A percentile compares a stretch with the other conserved stretches of the same genome.
Evolutionary conservation across 2,797 vertebrate species (phyloP).

Genomic region (Neosilurus mollespiculum): DNA sequence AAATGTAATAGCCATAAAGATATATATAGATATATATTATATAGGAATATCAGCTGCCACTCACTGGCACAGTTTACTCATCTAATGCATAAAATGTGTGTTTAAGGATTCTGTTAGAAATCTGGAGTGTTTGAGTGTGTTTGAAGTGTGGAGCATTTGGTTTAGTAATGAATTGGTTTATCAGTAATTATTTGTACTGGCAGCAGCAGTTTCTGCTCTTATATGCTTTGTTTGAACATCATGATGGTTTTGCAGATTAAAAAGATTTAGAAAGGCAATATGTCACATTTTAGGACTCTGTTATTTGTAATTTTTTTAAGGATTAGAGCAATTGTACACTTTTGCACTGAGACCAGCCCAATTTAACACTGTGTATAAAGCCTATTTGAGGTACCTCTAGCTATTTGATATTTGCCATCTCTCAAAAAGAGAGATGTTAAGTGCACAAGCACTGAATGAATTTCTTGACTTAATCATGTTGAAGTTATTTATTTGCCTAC

Average conservation of each 20-base stretch:
- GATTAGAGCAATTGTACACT: background rate
- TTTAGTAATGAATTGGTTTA: conserved; percentile 43
- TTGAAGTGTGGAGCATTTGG: conserved; percentile 21
- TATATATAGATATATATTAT: conserved; percentile 9
- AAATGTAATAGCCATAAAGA: conserved; percentile 43
- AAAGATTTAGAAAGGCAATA: conserved; percentile 30
- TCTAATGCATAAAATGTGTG: conserved; percentile 39
- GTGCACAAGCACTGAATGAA: background rate
- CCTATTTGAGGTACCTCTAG: background rate
- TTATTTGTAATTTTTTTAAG: background rate
- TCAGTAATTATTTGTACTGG: conserved; percentile 34
- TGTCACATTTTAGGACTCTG: conserved; percentile 20
- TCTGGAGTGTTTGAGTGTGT: conserved; percentile 13
- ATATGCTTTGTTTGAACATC: conserved; percentile 36
- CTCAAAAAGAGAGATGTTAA: background rate
- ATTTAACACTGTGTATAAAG: background rate
- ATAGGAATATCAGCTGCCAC: conserved; percentile 35
- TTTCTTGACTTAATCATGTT: background rate
- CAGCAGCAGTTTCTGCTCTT: conserved; percentile 36
- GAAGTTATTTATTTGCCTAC: background rate
- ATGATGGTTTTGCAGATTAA: conserved; percentile 24
- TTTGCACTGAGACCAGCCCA: background rate
- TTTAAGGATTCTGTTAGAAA: conserved; percentile 40
- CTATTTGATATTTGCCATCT: background rate
- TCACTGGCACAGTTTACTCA: conserved; percentile 36